Conservation (phyloP, 1,140 invertebrate species). For the Dreissena polymorpha region DNA sequence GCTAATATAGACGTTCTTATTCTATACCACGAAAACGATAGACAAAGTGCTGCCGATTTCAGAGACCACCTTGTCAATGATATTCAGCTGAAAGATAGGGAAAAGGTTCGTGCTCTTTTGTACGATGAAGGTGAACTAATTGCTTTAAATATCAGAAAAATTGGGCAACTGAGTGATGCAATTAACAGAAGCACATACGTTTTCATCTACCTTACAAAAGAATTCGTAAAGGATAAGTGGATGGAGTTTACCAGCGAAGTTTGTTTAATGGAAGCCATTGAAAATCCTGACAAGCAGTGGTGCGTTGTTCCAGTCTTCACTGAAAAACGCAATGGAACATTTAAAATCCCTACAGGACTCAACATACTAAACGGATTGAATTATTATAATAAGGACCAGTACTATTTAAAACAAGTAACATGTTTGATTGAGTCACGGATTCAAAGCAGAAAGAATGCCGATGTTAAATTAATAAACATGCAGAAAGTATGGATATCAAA, state of each 20-base stretch:
- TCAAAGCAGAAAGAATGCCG: conserved; percentile 15
- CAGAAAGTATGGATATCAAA: not conserved
- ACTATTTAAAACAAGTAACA: conserved; percentile 56
- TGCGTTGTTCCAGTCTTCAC: conserved; percentile 68
- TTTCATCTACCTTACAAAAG: conserved; percentile 64
- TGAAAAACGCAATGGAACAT: conserved; percentile 58
- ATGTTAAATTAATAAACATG: conserved; percentile 9
- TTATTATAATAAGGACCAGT: conserved; percentile 64
- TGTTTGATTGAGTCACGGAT: conserved; percentile 50
- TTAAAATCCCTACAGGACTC: conserved; percentile 64
- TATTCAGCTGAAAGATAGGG: conserved; percentile 23
- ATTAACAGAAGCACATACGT: conserved; percentile 63
- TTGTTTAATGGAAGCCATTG: conserved; percentile 66
- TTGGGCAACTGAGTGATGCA: conserved; percentile 53
- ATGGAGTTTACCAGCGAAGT: conserved; percentile 60
- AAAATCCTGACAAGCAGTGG: conserved; percentile 63
- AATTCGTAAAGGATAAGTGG: conserved; percentile 63
- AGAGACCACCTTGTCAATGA: conserved; percentile 57
- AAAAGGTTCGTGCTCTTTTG: conserved; percentile 49
- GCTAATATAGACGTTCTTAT: conserved; percentile 61
- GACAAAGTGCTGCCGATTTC: conserved; percentile 43
- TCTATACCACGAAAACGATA: conserved; percentile 63
- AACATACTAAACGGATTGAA: conserved; percentile 65
- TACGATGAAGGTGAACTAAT: conserved; percentile 59
- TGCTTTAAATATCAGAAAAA: conserved; percentile 32